A percentile compares a stretch with the other conserved stretches of the same genome.
Conservation (phyloP, 2,888 invertebrate species). For the Apotomis turbidana region DNA sequence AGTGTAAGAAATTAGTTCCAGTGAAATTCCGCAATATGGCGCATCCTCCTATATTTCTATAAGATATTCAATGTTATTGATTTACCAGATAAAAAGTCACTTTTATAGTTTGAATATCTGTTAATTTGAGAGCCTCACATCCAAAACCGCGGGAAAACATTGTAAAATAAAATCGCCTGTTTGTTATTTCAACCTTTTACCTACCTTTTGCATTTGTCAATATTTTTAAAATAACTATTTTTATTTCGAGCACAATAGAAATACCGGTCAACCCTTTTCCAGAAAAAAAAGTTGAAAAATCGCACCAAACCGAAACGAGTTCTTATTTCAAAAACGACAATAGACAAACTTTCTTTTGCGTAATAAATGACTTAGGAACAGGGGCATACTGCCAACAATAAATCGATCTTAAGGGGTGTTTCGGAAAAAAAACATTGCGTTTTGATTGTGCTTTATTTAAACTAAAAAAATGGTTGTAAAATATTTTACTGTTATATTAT, state of each 20-base stretch:
- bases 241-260: constrained; percentile 26
- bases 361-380: constrained; percentile 63
- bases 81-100: too few species aligned
- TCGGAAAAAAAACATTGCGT: constrained; percentile 36
- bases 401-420: constrained; percentile 54
- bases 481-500: constrained; percentile 54
- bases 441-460: constrained; percentile 9
- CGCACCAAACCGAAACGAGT: constrained; percentile 58
- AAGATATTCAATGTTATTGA: too few species aligned
- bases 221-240: constrained; percentile 17
- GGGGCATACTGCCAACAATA: constrained; percentile 59
- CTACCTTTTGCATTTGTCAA: not conserved
- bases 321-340: constrained; percentile 65
- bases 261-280: constrained; percentile 40
- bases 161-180: not conserved
- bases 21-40: too few species aligned
- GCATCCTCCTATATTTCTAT: too few species aligned
- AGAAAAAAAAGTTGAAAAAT: constrained; percentile 53
- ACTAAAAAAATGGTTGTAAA: constrained; percentile 49
- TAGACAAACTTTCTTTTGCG: constrained; percentile 62
- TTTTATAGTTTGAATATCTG: too few species aligned
- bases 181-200: not conserved
- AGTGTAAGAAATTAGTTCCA: too few species aligned
- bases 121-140: not conserved
- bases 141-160: not conserved